These are phyloP conservation scores for Electrona antarctica DNA, from an alignment of 2,113 vertebrate genomes.

Conservation along the genomic window DNA sequence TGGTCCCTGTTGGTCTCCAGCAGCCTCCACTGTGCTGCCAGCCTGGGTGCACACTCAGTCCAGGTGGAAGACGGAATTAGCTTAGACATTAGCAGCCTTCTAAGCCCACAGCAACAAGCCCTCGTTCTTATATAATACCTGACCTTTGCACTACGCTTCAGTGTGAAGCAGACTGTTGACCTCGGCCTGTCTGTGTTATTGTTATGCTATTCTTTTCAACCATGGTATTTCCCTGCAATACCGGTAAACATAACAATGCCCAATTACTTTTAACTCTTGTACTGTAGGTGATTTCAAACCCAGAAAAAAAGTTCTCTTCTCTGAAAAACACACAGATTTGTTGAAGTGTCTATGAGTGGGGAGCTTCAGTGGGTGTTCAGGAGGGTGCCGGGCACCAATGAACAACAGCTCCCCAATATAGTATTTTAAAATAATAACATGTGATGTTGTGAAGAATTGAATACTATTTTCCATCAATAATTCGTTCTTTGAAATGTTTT, in stretches of 20 bases:
- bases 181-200: not conserved
- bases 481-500: too few species aligned
- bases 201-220: not conserved
- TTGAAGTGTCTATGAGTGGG: too few species aligned
- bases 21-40: constrained; percentile 52
- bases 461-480: too few species aligned
- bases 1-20: constrained; percentile 62
- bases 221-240: not conserved
- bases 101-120: constrained; percentile 34
- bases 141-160: constrained; percentile 14
- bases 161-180: not conserved
- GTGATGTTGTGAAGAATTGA: too few species aligned
- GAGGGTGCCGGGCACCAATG: too few species aligned
- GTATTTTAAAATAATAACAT: too few species aligned
- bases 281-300: too few species aligned
- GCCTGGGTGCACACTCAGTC: constrained; percentile 25
- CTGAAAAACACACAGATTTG: too few species aligned
- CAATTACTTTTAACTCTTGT: too few species aligned
- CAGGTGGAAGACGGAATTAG: constrained; percentile 40
- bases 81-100: constrained; percentile 34
- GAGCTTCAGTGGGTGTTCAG: too few species aligned
- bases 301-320: too few species aligned
- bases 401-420: too few species aligned
- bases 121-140: constrained; percentile 12
- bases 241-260: not conserved